Evolutionary conservation across 2,888 invertebrate species (phyloP).

Genomic region (Meliscaeva auricollis): DNA sequence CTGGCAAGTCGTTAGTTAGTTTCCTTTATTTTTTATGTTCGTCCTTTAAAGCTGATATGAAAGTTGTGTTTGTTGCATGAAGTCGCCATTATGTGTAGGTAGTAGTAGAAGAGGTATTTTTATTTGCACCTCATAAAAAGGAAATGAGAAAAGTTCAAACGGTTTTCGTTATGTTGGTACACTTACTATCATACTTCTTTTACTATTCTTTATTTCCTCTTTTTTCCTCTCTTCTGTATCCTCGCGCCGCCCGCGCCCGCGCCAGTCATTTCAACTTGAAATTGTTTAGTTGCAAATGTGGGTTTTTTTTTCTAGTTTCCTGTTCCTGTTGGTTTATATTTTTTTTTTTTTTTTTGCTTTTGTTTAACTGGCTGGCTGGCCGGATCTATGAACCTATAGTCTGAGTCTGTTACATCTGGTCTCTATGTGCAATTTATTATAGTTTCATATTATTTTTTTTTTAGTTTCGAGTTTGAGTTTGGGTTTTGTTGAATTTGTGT

Average conservation of each 20-base stretch:
- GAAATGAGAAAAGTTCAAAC: constrained; percentile 80
- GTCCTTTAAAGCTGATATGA: constrained; percentile 14
- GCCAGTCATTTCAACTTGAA: constrained; percentile 44
- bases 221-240: too few species aligned
- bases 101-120: constrained; percentile 77
- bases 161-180: constrained; percentile 30
- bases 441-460: constrained; percentile 38
- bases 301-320: constrained; percentile 46
- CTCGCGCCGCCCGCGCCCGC: background rate
- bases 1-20: constrained; percentile 32
- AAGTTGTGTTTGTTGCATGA: background rate
- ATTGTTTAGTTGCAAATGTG: constrained; percentile 55
- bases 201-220: constrained; percentile 15
- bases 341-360: constrained; percentile 26
- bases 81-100: constrained; percentile 33
- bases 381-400: constrained; percentile 14
- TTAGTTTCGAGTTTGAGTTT: constrained; percentile 9
- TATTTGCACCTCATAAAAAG: constrained; percentile 83
- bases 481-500: constrained; percentile 32
- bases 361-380: constrained; percentile 26
- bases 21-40: constrained; percentile 23
- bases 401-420: constrained; percentile 62
- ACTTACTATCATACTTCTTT: constrained; percentile 9
- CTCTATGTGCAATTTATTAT: constrained; percentile 61
- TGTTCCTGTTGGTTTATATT: constrained; percentile 42